phyloP scores from a whole-genome alignment of 2,113 vertebrate species.

The Sander lucioperca region DNA sequence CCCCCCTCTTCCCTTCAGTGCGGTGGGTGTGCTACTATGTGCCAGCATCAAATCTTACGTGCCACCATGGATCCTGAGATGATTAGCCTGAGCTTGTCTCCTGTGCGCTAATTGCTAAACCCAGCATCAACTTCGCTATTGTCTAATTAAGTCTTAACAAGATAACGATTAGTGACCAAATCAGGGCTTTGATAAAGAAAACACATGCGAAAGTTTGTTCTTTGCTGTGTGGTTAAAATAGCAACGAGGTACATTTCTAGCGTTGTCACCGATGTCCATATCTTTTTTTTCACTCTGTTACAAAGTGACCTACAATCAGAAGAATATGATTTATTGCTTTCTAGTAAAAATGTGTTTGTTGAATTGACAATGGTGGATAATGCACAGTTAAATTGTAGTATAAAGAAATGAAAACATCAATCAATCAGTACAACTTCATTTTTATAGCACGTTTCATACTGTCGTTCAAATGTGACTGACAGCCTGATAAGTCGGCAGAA shows the following conservation, averaged over 20 bases:
- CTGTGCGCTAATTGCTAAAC: conserved; percentile 92
- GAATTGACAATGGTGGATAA: not conserved
- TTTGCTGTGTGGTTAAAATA: not conserved
- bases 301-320: not conserved
- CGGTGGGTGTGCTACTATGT: conserved; percentile 74
- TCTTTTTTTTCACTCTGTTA: not conserved
- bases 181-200: conserved; percentile 34
- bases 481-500: not conserved
- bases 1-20: not conserved
- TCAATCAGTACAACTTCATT: not conserved
- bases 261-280: not conserved
- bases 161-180: conserved; percentile 80
- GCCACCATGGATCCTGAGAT: conserved; percentile 88
- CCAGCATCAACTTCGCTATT: conserved; percentile 90
- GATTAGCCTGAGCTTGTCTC: conserved; percentile 92
- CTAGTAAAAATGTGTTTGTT: not conserved
- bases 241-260: not conserved
- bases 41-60: conserved; percentile 87
- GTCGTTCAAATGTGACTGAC: not conserved
- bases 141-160: conserved; percentile 93
- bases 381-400: not conserved
- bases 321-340: not conserved
- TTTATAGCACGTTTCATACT: not conserved
- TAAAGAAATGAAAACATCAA: not conserved
- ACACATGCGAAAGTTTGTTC: not conserved